Percentiles rank a stretch among this genome's conserved stretches.
phyloP scores from a whole-genome alignment of 2,113 vertebrate species.

The Leptocoma aspasia region DNA sequence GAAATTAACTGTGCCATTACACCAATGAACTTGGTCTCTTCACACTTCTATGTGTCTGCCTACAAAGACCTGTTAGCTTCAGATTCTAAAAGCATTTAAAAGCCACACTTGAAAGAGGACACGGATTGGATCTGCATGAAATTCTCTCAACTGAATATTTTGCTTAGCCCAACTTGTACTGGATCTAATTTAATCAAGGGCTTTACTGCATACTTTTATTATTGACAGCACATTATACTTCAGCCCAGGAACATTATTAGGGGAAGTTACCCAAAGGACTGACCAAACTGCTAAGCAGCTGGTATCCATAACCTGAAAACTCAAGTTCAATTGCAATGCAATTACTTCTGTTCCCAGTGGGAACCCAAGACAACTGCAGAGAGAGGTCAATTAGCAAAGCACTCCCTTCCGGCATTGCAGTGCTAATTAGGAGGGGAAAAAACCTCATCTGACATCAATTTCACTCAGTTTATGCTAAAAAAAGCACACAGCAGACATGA shows the following conservation, averaged over 20 bases:
- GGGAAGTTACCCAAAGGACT: neutral
- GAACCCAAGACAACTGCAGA: neutral
- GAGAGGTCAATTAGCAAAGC: slow-evolving; percentile 10
- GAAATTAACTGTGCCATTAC: neutral
- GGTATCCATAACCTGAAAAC: neutral
- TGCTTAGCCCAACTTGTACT: neutral
- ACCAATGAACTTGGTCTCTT: neutral
- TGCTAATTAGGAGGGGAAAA: neutral
- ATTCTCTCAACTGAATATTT: neutral
- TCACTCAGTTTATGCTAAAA: neutral
- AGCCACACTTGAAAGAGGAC: neutral
- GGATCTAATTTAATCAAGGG: neutral
- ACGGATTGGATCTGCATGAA: neutral
- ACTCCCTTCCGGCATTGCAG: neutral
- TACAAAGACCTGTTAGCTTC: neutral
- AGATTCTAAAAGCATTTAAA: neutral
- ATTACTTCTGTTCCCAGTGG: neutral
- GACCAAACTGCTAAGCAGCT: slow-evolving; percentile 2
- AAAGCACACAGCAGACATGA: neutral
- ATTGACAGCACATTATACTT: neutral
- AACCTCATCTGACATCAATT: neutral
- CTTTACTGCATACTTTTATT: neutral
- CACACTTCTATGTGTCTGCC: rapidly evolving
- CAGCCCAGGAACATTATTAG: neutral
- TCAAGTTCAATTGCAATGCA: neutral